Base-by-base conservation (phyloP, 2,797 vertebrate genomes). In the Bryconaethiops microstoma region DNA sequence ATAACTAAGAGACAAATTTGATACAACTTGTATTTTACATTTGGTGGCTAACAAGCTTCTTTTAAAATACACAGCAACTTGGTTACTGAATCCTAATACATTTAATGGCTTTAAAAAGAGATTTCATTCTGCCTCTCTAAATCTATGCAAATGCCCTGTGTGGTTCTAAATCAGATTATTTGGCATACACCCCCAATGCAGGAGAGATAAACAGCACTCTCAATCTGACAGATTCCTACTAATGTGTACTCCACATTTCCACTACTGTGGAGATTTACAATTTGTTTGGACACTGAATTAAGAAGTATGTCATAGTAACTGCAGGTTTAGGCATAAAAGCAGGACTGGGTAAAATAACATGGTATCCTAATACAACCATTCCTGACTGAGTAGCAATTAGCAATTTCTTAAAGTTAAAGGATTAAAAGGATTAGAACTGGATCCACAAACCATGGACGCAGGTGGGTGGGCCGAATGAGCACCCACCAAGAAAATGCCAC, bases 361-460 rank as follows among this genome's bases (percentile, higher is more conserved):
- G 39, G 25, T 25, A 39, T 54, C 64, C 75, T 45, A 74, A 70
- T 21, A 68, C 57, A 76, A 77, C 21, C 21, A 10, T 25, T 73
- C 77, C 79, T 82, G 80, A 76, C 60, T 73, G 70, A 71, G 48
- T 60, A 55, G 67, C 25, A 71, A 83, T 82, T 60, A 55, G 67
- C 25, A 71, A 83, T 82, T 42, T 65, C 16, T 8, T 19, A 39
- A 64, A 69, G 60, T 45, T 81, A 85, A 45, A 52, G 48, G 10
- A 52, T 52, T 52, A 52, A 14, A 50, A 60, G 73, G 80, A 83
- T 76, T 80, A 25, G 60, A 74, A 13, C 16, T 42, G 54, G 9
- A 29, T 40, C 39, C 70, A 78, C 39, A 75, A 48, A 74, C 63
- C 52, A 42, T 50, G 25, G 64, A 9, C 57, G 65, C 69, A 77